phyloP scores from a whole-genome alignment of 1,140 invertebrate genomes.

The Sycophaga agraensis region DNA sequence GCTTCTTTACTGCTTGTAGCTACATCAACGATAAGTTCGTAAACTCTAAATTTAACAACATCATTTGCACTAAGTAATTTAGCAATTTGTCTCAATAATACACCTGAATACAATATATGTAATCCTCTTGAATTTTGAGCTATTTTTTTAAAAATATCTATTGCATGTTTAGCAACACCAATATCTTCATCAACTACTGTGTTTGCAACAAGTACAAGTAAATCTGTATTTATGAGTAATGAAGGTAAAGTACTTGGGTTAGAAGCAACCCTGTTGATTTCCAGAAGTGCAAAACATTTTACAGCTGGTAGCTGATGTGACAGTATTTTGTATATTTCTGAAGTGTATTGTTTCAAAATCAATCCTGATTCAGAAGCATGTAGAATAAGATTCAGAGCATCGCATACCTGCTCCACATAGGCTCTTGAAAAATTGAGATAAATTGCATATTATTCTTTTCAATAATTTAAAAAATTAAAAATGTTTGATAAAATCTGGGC shows the following conservation, averaged over 20 bases:
- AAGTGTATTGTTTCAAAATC: conserved; percentile 49
- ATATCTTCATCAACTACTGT: conserved; percentile 64
- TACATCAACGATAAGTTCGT: conserved; percentile 70
- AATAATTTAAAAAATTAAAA: not conserved
- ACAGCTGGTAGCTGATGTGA: conserved; percentile 45
- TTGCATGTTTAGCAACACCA: conserved; percentile 62
- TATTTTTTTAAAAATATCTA: conserved; percentile 60
- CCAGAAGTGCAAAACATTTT: conserved; percentile 45
- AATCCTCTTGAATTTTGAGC: conserved; percentile 52
- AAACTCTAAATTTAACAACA: conserved; percentile 50
- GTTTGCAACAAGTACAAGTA: conserved; percentile 59
- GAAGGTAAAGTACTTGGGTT: conserved; percentile 43
- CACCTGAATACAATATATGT: conserved; percentile 40
- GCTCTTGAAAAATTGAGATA: too few species aligned
- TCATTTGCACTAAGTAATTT: conserved; percentile 45
- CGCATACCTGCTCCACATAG: conserved; percentile 51
- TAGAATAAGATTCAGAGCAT: conserved; percentile 51
- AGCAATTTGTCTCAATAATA: conserved; percentile 39
- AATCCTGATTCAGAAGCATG: conserved; percentile 44
- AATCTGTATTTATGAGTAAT: conserved; percentile 57
- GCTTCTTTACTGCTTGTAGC: conserved; percentile 61
- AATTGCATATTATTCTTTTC: conserved; percentile 27
- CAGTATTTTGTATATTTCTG: conserved; percentile 49
- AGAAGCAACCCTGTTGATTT: conserved; percentile 50
- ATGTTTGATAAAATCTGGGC: not conserved